These are phyloP conservation scores for Benthochromis sp. DNA, from an alignment of 2,113 vertebrate genomes.

Conservation along the genomic window DNA sequence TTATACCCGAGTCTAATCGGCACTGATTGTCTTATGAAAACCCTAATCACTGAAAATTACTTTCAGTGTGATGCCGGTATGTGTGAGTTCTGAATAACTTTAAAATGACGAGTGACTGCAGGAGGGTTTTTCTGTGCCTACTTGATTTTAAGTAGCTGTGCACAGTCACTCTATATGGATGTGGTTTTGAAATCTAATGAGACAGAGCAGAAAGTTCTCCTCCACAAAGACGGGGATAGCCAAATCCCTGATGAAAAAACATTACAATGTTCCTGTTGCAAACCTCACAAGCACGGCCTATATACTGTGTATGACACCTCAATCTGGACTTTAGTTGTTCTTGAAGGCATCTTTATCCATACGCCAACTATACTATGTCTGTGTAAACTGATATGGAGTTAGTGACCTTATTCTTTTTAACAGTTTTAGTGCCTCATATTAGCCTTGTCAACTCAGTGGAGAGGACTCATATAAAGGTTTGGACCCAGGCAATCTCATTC, in stretches of 20 bases:
- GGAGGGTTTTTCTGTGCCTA: slow-evolving; percentile 20
- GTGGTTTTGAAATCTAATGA: slow-evolving; percentile 61
- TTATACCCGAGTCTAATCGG: slow-evolving; percentile 29
- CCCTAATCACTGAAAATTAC: slow-evolving; percentile 54
- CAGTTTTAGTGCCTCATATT: background rate
- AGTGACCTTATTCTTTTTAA: background rate
- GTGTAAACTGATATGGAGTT: background rate
- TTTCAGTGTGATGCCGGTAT: slow-evolving; percentile 30
- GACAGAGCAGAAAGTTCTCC: slow-evolving; percentile 2
- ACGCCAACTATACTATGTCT: background rate
- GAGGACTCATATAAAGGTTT: background rate
- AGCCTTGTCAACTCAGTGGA: background rate
- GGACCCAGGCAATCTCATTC: background rate
- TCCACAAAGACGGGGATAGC: background rate
- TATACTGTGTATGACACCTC: background rate
- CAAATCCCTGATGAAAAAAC: background rate
- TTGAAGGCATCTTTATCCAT: background rate
- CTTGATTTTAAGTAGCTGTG: slow-evolving; percentile 43
- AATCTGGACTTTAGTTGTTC: background rate
- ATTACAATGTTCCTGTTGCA: background rate
- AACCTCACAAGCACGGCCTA: background rate
- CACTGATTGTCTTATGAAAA: slow-evolving; percentile 53
- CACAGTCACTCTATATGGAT: slow-evolving; percentile 27
- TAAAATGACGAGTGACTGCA: background rate
- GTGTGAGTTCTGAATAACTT: slow-evolving; percentile 38